Conservation (phyloP, 2,888 invertebrate species). For the Apamea sordens region DNA sequence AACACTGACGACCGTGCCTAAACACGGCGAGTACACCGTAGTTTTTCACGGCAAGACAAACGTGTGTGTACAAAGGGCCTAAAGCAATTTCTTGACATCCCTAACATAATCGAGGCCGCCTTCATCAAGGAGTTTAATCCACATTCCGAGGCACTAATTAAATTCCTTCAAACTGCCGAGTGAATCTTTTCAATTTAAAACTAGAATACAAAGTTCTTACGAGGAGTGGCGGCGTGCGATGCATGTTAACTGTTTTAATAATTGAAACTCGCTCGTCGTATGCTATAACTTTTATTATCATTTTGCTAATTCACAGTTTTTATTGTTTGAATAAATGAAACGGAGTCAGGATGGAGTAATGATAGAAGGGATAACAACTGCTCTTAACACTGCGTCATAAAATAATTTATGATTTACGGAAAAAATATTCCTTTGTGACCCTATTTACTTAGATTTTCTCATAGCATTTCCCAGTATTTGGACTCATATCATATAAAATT, state of each 20-base stretch:
- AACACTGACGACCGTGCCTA: background rate
- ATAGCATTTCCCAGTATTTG: background rate
- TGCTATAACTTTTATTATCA: constrained; percentile 43
- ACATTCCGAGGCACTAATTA: constrained; percentile 83
- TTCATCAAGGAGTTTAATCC: constrained; percentile 80
- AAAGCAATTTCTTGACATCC: constrained; percentile 74
- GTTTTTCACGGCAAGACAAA: background rate
- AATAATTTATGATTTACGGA: background rate
- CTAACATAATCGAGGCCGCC: constrained; percentile 72
- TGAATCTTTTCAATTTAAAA: constrained; percentile 76
- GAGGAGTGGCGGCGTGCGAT: constrained; percentile 34
- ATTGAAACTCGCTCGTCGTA: constrained; percentile 35
- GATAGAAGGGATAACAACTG: constrained; percentile 21
- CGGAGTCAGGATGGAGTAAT: constrained; percentile 22
- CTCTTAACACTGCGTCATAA: constrained; percentile 6
- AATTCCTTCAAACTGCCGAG: constrained; percentile 79
- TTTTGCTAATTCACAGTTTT: constrained; percentile 48
- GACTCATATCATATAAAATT: background rate
- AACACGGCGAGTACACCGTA: background rate
- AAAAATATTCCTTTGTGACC: background rate
- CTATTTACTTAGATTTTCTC: background rate
- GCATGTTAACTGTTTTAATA: constrained; percentile 52
- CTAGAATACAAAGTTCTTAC: constrained; percentile 62
- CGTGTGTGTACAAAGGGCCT: background rate
- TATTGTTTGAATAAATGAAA: constrained; percentile 36